Evolutionary conservation across 2,113 vertebrate species (phyloP), one percentile per base, ranked within the genome.

Genomic region (Pelecanus crispus): DNA sequence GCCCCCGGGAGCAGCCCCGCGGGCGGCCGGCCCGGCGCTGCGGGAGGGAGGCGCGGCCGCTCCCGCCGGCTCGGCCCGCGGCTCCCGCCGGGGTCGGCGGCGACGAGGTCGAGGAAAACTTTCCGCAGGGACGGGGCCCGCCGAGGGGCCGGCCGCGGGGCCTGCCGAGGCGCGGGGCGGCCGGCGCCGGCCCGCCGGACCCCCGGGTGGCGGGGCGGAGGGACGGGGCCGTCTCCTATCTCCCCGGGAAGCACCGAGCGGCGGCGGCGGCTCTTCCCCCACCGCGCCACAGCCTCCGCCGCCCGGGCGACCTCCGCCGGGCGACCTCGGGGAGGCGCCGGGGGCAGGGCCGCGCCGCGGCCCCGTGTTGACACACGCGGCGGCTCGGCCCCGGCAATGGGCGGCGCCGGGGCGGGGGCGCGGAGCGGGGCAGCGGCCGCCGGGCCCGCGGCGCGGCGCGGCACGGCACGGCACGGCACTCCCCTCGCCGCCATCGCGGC

Each of bases 261-360:
- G 34, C 65, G 45, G 34, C 65, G 42, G 78, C 74, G 25, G 82
- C 28, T 40, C 24, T 52, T 53, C n/a, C 25, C 52, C 36, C 17
- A 22, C 63, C 90, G 22, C 85, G 66, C 62, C 86, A 52, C 59
- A 68, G 67, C 72, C 55, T 84, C 81, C 40, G 65, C 79, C 67
- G 29, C 92, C 53, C 87, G 49, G 47, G 52, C 61, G 65, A 59
- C 40, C 87, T 66, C 47, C 44, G 40, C 38, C 72, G 84, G 85
- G 66, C 81, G 94, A 90, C 89, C 90, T 75, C 90, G 55, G 31
- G 92, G 72, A 89, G 65, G 67, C 52, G 53, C 72, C 73, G 62
- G 38, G 81, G 86, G 87, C 94, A 10, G 79, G 97, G 95, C 97
- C 97, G 94, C 34, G 52, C 81, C 21, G 63, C 62, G 40, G 56